Evolutionary conservation across 2,797 vertebrate species (phyloP).

Genomic region (Oreochromis mossambicus): DNA sequence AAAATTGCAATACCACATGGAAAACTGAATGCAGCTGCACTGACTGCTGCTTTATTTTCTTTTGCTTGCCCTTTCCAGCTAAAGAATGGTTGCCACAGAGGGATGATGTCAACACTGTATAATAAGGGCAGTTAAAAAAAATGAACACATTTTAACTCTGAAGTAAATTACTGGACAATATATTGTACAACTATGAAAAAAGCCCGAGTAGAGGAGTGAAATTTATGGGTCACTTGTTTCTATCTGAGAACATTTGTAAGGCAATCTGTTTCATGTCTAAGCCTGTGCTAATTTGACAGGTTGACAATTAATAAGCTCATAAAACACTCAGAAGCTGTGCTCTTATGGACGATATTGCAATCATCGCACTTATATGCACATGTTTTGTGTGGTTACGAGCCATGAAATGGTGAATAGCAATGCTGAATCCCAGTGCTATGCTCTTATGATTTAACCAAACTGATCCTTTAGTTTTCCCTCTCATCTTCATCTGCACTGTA

Average conservation of each 20-base stretch:
- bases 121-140: constrained; percentile 42
- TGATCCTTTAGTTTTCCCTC: constrained; percentile 46
- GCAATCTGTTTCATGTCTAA: constrained; percentile 56
- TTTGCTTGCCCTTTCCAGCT: constrained; percentile 19
- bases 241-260: constrained; percentile 36
- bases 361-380: constrained; percentile 10
- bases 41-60: background rate
- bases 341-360: constrained; percentile 50
- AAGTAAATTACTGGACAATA: constrained; percentile 34
- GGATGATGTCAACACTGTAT: constrained; percentile 35
- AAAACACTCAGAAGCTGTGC: constrained; percentile 14
- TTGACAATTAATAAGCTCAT: constrained; percentile 53
- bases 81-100: constrained; percentile 14
- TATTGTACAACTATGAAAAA: constrained; percentile 17
- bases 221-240: constrained; percentile 20
- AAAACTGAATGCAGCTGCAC: constrained; percentile 29
- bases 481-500: constrained; percentile 66
- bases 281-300: constrained; percentile 47
- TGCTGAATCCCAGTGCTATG: background rate
- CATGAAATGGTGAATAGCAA: constrained; percentile 19
- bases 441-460: constrained; percentile 37
- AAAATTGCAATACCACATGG: constrained; percentile 21
- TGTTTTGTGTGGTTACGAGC: constrained; percentile 31
- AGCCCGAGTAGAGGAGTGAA: constrained; percentile 23
- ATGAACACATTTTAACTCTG: constrained; percentile 35